Evolutionary conservation across 2,113 vertebrate species (phyloP).

Genomic region (Rhinichthys klamathensis): DNA sequence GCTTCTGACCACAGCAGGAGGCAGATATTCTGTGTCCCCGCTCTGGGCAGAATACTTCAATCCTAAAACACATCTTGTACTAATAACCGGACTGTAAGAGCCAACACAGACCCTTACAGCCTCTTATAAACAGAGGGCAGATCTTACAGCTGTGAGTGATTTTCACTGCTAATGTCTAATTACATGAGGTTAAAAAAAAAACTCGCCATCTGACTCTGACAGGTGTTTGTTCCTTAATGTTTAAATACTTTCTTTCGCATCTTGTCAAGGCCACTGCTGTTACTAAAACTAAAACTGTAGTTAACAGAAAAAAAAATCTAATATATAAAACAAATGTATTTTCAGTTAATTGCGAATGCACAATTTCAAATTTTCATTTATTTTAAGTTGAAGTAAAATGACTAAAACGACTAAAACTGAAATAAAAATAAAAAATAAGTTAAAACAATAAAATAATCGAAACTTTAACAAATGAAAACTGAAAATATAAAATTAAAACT

Average conservation of each 20-base stretch:
- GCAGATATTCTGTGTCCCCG: background rate
- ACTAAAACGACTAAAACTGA: background rate
- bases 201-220: background rate
- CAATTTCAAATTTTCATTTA: background rate
- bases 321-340: background rate
- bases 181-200: background rate
- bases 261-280: background rate
- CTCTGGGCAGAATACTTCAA: background rate
- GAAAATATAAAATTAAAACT: no score
- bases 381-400: background rate
- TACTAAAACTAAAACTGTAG: background rate
- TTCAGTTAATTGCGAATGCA: background rate
- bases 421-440: background rate
- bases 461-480: background rate
- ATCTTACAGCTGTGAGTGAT: background rate
- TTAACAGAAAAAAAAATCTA: background rate
- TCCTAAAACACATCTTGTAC: constrained; percentile 29
- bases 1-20: constrained; percentile 47
- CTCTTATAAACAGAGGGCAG: constrained; percentile 13
- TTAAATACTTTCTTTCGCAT: background rate
- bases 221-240: constrained; percentile 9
- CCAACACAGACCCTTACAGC: constrained; percentile 2
- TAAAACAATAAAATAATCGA: background rate
- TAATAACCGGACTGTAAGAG: constrained; percentile 26
- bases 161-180: constrained; percentile 16